Evolutionary conservation across 2,113 vertebrate genomes (phyloP), one percentile per base, ranked within the genome.

Genomic region (Gymnocephalus cernua): DNA sequence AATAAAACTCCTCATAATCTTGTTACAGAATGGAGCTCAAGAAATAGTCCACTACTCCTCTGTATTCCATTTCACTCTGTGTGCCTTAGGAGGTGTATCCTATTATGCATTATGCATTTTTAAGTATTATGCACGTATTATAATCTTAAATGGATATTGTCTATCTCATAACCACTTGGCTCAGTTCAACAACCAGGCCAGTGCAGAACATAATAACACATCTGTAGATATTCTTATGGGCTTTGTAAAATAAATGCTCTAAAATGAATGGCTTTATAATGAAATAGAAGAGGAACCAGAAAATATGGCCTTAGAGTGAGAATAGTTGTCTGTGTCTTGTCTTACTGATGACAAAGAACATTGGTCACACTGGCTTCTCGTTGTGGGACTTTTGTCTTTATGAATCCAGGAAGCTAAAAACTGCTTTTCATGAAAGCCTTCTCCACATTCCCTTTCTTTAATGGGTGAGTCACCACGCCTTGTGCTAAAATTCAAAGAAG

Each of bases 401-500:
- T 58, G 23, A 57, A 77, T 68, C 23, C 18, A 74, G 21, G 50
- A 56, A 79, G 32, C 54, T 69, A 13, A 35, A 38, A 79, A 18
- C 11, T 2, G 48, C 73, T 87, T 76, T 73, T 92, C 83, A 74
- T 65, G 2, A 72, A 45, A 29, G 11, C 51, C 57, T 76, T 51
- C 58, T 82, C 69, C 64, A 48, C 25, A 7, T 18, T 54, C 29
- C 27, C 14, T 35, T 16, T 61, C 58, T 77, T 21, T 76, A 51
- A 79, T 53, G n/a, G 32, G 84, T 64, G 62, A 83, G 53, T n/a
- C 44, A 63, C 27, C 70, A 25, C 1, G 18, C 8, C 64, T 70
- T 51, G 74, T 90, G 32, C 41, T 68, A 23, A 84, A 83, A 90
- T 77, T 87, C 64, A 88, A 89, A 88, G 35, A 74, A 82, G 29